Conservation (phyloP, 2,888 invertebrate genomes). For the Athalia cordata region DNA sequence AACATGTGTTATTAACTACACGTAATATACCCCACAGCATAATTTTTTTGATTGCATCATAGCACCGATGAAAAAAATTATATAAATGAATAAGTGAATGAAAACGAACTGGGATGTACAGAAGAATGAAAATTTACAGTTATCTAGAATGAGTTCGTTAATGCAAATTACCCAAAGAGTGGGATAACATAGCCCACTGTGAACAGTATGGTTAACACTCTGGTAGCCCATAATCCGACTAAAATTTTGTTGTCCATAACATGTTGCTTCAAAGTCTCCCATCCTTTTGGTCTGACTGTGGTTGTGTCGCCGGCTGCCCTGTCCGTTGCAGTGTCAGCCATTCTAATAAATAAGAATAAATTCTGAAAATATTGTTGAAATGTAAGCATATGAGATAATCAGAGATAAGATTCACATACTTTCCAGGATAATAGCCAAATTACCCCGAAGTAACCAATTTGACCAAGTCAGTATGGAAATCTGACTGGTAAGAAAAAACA, state of each 20-base stretch:
- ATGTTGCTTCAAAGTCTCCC: constrained; percentile 82
- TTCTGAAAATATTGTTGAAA: background rate
- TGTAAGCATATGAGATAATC: background rate
- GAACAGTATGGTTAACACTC: constrained; percentile 89
- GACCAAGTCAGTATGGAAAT: too few relatives aligned
- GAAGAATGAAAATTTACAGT: background rate
- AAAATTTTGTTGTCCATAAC: constrained; percentile 90
- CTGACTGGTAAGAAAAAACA: too few relatives aligned
- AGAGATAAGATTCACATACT: too few relatives aligned
- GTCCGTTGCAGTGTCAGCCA: constrained; percentile 55
- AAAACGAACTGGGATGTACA: background rate
- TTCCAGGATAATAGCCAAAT: background rate
- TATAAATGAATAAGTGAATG: background rate
- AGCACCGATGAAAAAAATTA: too few relatives aligned
- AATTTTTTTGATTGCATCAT: background rate
- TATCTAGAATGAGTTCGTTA: background rate
- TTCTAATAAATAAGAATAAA: background rate
- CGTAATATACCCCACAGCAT: background rate
- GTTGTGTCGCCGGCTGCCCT: constrained; percentile 38
- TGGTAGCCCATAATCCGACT: constrained; percentile 89
- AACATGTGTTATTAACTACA: background rate
- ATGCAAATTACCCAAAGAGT: constrained; percentile 84
- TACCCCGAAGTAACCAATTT: too few relatives aligned
- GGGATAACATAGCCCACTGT: constrained; percentile 91
- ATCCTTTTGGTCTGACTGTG: constrained; percentile 73